Evolutionary conservation across 2,113 vertebrate genomes (phyloP), one percentile per base, ranked within the genome.

Genomic region (Todiramphus saurophagus): DNA sequence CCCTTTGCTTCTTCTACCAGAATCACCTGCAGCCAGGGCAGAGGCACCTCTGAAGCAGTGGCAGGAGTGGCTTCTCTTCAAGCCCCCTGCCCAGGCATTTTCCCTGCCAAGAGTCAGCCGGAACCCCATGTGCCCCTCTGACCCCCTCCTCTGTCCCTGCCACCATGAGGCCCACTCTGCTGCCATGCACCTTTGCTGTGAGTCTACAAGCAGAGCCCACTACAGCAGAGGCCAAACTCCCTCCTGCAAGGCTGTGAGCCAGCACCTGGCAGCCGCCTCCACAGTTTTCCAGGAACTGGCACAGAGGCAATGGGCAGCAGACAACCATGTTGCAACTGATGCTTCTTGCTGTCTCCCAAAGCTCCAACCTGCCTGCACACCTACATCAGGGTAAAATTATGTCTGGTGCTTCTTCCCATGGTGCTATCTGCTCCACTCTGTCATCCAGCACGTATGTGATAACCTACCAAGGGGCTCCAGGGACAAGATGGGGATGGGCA

Each of bases 181-280:
- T 5, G 0, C 15, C 0, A 0, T 27, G 31, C 11, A 4, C 18
- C 41, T 70, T 88, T 67, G 24, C 62, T 53, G 20, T 7, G 10
- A 15, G 43, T 59, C 43, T 11, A 18, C 4, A 3, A 68, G 62
- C 67, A 80, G 46, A 75, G 20, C 30, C n/a, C 0, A 0, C 37
- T 46, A 62, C 37, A 87, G 73, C 72, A 44, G 10, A 41, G 41
- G 17, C 58, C 8, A 19, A 41, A 28, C 17, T 39, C n/a, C 66
- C 48, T 14, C 24, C 51, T 30, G 33, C 37, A 16, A 41, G 59
- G 43, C 73, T 10, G 3, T 0, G 0, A 69, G 46, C 62, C 1
- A 1, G 56, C 6, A 4, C 35, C 70, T 43, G n/a, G 25, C 68
- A 86, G 31, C 53, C 0, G 10, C 41, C 31, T 39, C 68, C 15